phyloP scores from a whole-genome alignment of 2,113 vertebrate species.

The Merops nubicus region DNA sequence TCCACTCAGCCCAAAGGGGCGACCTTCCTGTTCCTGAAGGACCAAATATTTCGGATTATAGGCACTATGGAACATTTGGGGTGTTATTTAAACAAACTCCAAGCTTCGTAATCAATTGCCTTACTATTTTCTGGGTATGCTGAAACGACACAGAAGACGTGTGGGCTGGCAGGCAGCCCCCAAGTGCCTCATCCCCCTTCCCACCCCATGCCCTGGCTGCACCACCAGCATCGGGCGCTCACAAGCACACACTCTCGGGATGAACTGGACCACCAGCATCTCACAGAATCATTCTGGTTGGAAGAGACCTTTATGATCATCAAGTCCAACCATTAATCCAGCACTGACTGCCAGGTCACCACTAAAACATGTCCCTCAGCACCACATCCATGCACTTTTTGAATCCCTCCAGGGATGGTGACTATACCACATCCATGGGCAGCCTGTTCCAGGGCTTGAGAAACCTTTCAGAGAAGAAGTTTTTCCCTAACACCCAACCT shows the following conservation, averaged over 20 bases:
- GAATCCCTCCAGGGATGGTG: neutral
- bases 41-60: neutral
- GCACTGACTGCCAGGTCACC: neutral
- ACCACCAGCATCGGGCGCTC: neutral
- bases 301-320: neutral
- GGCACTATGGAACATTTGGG: neutral
- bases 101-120: neutral
- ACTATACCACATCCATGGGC: neutral
- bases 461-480: too few relatives aligned
- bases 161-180: neutral
- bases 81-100: neutral
- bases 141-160: neutral
- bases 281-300: neutral
- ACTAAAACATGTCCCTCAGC: neutral
- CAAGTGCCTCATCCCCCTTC: neutral
- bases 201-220: rapidly evolving
- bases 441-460: too few relatives aligned
- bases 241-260: rapidly evolving
- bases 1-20: neutral
- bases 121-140: neutral
- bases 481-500: too few relatives aligned
- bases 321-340: neutral
- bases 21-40: neutral
- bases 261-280: neutral
- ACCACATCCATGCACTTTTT: neutral